Evolutionary conservation across 1,140 invertebrate genomes (phyloP).

Genomic region (Gyrodactylus salaris): DNA sequence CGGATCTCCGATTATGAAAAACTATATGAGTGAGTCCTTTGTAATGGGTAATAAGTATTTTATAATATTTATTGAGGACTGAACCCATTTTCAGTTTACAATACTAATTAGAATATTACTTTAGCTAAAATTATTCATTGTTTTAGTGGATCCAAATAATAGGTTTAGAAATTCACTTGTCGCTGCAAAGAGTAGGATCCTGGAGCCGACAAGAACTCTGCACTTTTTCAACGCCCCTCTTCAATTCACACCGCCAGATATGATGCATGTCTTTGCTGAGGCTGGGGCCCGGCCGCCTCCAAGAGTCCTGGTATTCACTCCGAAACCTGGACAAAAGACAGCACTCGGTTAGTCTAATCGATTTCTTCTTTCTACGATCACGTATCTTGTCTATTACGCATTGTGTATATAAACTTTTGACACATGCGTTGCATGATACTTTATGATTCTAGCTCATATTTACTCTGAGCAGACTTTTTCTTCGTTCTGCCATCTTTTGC

Average conservation of each 20-base stretch:
- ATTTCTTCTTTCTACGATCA: neutral
- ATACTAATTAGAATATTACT: no score
- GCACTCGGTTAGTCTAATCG: neutral
- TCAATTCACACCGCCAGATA: neutral
- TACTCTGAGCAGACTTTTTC: no score
- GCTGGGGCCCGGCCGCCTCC: neutral
- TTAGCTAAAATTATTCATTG: no score
- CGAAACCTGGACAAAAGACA: neutral
- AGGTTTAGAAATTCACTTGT: neutral
- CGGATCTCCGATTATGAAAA: conserved; percentile 2
- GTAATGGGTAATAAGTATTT: neutral
- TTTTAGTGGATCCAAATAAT: conserved; percentile 1
- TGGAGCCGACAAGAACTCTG: conserved; percentile 6
- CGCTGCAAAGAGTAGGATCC: neutral
- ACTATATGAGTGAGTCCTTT: neutral
- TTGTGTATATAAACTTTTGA: no score
- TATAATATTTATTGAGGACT: neutral
- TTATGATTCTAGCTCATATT: no score
- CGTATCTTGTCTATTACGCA: no score
- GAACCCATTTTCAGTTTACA: no score
- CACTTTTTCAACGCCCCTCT: conserved; percentile 7
- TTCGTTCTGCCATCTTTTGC: no score
- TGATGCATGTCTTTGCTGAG: neutral
- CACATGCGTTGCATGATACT: no score
- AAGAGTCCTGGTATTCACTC: conserved; percentile 2